phyloP scores from a whole-genome alignment of 2,888 invertebrate species.

The Mylabris sibirica region DNA sequence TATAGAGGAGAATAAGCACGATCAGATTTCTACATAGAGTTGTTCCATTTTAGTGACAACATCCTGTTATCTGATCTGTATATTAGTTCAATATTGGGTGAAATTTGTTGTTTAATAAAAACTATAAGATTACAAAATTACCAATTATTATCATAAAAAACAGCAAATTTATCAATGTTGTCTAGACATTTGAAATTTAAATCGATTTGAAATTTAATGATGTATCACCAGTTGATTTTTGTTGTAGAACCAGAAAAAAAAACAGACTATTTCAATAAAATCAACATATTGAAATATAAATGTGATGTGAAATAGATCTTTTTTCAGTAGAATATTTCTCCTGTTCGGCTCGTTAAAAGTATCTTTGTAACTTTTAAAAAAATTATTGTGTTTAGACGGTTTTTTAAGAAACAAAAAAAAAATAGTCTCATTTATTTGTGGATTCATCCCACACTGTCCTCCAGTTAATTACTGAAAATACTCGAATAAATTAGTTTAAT shows the following conservation, averaged over 20 bases:
- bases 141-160: background rate
- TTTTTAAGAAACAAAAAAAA: background rate
- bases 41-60: no score
- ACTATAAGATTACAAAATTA: no score
- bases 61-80: no score
- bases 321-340: background rate
- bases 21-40: no score
- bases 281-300: slow-evolving; percentile 10
- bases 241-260: background rate
- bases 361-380: no score
- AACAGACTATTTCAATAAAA: background rate
- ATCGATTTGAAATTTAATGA: background rate
- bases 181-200: background rate
- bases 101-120: no score
- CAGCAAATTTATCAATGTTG: background rate
- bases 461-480: background rate
- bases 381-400: background rate
- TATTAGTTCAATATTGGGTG: no score
- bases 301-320: background rate
- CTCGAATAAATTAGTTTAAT: background rate
- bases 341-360: no score
- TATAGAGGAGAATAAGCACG: no score
- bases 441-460: background rate
- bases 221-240: background rate
- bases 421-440: background rate